Conservation (phyloP, 2,888 invertebrate genomes). For the Horisme vitalbata region DNA sequence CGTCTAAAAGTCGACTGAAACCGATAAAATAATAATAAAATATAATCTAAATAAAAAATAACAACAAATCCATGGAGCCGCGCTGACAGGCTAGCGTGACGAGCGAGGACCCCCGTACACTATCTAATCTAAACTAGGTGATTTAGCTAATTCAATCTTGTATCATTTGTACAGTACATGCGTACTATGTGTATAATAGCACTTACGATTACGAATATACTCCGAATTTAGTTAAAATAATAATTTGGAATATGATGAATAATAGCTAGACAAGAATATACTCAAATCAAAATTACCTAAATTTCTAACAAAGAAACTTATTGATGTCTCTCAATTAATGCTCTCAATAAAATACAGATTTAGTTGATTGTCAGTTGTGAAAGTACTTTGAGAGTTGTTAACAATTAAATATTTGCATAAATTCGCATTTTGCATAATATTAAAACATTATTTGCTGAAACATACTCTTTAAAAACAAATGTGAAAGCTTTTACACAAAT, state of each 20-base stretch:
- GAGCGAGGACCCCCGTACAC: conserved; percentile 44
- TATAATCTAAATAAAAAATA: conserved; percentile 72
- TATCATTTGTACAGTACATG: conserved; percentile 79
- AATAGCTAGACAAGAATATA: conserved; percentile 22
- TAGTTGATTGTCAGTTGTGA: conserved; percentile 28
- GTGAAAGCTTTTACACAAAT: conserved; percentile 39
- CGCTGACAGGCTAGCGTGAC: conserved; percentile 45
- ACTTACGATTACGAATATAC: conserved; percentile 63
- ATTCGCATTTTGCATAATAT: conserved; percentile 44
- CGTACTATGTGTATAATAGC: conserved; percentile 62
- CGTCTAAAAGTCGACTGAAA: conserved; percentile 65
- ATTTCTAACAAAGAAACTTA: conserved; percentile 4
- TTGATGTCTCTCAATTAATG: conserved; percentile 7
- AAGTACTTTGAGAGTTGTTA: conserved; percentile 37
- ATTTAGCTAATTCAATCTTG: conserved; percentile 72
- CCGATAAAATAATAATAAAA: conserved; percentile 72
- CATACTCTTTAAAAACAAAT: conserved; percentile 27
- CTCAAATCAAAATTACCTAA: conserved; percentile 9
- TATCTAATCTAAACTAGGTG: conserved; percentile 60
- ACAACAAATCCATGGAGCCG: conserved; percentile 63
- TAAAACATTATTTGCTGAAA: conserved; percentile 35
- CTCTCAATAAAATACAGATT: conserved; percentile 35
- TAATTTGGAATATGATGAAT: conserved; percentile 63
- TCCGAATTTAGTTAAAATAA: conserved; percentile 61
- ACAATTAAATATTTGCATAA: conserved; percentile 49